Base-by-base conservation (phyloP, 1,140 invertebrate species). In the Drosophila setifemur region DNA sequence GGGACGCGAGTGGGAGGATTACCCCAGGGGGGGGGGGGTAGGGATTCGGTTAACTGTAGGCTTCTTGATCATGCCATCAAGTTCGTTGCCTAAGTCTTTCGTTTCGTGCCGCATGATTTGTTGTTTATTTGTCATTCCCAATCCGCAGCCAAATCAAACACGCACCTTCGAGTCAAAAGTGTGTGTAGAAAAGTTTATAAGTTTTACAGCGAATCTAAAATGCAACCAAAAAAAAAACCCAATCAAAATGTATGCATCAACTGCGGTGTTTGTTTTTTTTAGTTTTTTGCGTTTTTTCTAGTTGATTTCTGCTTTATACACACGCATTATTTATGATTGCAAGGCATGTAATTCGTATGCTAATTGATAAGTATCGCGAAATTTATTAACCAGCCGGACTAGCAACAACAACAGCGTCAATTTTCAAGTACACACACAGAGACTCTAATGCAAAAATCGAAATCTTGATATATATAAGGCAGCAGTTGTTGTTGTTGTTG, bases 241-340 rank as follows among this genome's bases (percentile, higher is more conserved):
- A 78, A 83, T 83, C 79, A 83, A 83, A 61, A 68, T 79, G 39
- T 69, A 86, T 86, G 81, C 81, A 86, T 86, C 81, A 69, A 76
- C 54, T 50, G 50, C 64, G 23, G 18, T n/a, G n/a, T 25, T 55
- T 18, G 48, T 50, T 52, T 70, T 71, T 72, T 55, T 60, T 33
- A 18, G 23, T 18, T 52, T 58, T 40, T 45, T 45, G 45, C 29
- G 14, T 55, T 57, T 39, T 57, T 39, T 45, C 35, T 21, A 73
- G 50, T 60, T 50, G 42, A 54, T 78, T 70, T 81, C 42, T 16
- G 37, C 70, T 57, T 58, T 50, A 39, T 54, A 68, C 70, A 73
- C 73, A 88, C 85, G 85, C 85, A 88, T 88, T 88, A 88, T 88
- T 88, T 88, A 88, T 88, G 79, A 88, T 88, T 88, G 75, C 79